Evolutionary conservation across 2,797 vertebrate species (phyloP), one percentile per base, ranked within the genome.

Genomic region (Schizopygopsis malacanthus): DNA sequence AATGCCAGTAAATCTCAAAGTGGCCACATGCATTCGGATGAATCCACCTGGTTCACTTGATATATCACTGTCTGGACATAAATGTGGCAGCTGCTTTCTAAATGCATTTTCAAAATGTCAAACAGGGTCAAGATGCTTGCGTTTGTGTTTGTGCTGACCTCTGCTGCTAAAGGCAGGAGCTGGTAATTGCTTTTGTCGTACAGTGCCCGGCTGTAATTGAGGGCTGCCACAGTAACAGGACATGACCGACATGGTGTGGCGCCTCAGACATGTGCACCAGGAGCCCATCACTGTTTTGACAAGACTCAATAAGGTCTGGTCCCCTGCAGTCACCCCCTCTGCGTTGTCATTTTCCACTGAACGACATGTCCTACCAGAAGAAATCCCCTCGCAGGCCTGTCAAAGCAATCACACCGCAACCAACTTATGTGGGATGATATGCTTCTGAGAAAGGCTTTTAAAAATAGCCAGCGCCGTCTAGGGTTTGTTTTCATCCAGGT

Each of bases 301-400:
- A 63, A 76, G 76, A 87, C 84, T 88, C 79, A 86, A 45, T 87
- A 76, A 85, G 20, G 76, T 86, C 52, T 22, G 28, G 43, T 81
- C 22, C 83, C 79, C 79, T 59, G 79, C 77, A 78, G 77, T 65
- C 41, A 25, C 25, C 52, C 76, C 77, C 56, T 52, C 25, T 77
- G 70, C 39, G 76, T 72, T 89, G 89, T 90, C 89, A 90, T 28
- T 59, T 81, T 69, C 52, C 52, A 83, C 50, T 84, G 45, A 87
- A 80, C 41, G 71, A 50, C 75, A 59, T 85, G 87, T 85, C 54
- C 81, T 63, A 75, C 73, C 81, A 63, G 7, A 45, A 67, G 83
- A 84, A 37, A 67, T 88, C 77, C 86, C 67, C 71, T 88, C 81
- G 54, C 83, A 90, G 79, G 85, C 85, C 82, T 79, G 86, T 89